Evolutionary conservation across 2,888 invertebrate genomes (phyloP).

Genomic region (Eupithecia centaureata): DNA sequence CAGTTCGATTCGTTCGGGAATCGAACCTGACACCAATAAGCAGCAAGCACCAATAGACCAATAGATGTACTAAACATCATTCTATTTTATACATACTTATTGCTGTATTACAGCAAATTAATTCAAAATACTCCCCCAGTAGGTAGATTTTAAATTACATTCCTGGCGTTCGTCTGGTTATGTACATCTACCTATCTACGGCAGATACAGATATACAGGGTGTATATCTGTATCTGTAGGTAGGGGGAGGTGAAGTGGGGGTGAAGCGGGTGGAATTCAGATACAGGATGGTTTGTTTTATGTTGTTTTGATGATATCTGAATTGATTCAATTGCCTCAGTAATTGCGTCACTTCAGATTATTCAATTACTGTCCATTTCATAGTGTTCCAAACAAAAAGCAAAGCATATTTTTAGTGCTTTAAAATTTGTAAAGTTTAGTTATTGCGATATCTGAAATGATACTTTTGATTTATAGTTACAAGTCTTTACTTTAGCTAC

Average conservation of each 20-base stretch:
- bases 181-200: conserved; percentile 13
- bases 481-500: no score
- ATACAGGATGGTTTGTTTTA: conserved; percentile 35
- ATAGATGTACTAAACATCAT: neutral
- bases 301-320: neutral
- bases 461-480: no score
- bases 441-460: no score
- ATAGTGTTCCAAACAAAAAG: no score
- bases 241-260: conserved; percentile 21
- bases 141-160: conserved; percentile 48
- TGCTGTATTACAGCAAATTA: conserved; percentile 32
- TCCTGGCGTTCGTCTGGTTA: conserved; percentile 38
- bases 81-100: conserved; percentile 8
- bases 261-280: conserved; percentile 32
- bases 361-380: neutral
- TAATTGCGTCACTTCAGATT: no score
- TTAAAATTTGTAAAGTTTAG: no score
- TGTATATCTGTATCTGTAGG: conserved; percentile 13
- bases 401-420: no score
- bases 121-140: conserved; percentile 27
- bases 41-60: neutral
- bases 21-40: no score
- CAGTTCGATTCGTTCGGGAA: no score
- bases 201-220: conserved; percentile 7
- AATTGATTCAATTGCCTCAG: no score